phyloP scores from a whole-genome alignment of 2,797 vertebrate genomes.

The Sebastes iracundus region DNA sequence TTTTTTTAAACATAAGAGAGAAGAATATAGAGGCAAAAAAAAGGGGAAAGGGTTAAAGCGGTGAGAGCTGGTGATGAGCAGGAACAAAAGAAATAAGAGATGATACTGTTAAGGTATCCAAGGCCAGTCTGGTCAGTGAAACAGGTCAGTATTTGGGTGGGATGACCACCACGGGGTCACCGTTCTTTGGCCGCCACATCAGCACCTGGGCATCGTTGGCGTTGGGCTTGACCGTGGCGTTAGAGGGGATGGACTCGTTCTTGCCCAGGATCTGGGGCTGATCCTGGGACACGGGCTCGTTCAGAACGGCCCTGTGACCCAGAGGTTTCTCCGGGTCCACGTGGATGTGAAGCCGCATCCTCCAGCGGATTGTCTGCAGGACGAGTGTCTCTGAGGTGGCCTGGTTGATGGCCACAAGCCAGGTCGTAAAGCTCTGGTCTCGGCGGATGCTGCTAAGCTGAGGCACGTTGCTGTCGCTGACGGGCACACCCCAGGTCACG shows the following conservation, averaged over 20 bases:
- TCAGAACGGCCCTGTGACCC: conserved; percentile 90
- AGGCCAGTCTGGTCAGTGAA: conserved; percentile 71
- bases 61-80: conserved; percentile 58
- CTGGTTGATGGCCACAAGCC: conserved; percentile 96
- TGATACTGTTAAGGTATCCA: conserved; percentile 65
- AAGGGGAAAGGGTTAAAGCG: conserved; percentile 31
- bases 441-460: conserved; percentile 93
- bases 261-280: conserved; percentile 92
- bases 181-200: conserved; percentile 96
- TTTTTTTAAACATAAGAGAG: conserved; percentile 18
- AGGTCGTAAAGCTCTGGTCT: conserved; percentile 98
- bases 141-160: conserved; percentile 88
- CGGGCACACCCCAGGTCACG: conserved; percentile 97
- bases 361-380: conserved; percentile 95
- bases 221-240: conserved; percentile 97
- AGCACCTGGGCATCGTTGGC: conserved; percentile 99
- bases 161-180: conserved; percentile 92
- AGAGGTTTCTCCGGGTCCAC: conserved; percentile 90
- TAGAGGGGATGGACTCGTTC: conserved; percentile 92
- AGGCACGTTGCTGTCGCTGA: conserved; percentile 93
- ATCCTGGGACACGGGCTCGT: conserved; percentile 90
- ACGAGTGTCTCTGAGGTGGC: conserved; percentile 89
- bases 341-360: conserved; percentile 93
- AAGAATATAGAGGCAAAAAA: conserved; percentile 36
- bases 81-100: conserved; percentile 38